Evolutionary conservation across 2,888 invertebrate genomes (phyloP).

Genomic region (Atherix ibis): DNA sequence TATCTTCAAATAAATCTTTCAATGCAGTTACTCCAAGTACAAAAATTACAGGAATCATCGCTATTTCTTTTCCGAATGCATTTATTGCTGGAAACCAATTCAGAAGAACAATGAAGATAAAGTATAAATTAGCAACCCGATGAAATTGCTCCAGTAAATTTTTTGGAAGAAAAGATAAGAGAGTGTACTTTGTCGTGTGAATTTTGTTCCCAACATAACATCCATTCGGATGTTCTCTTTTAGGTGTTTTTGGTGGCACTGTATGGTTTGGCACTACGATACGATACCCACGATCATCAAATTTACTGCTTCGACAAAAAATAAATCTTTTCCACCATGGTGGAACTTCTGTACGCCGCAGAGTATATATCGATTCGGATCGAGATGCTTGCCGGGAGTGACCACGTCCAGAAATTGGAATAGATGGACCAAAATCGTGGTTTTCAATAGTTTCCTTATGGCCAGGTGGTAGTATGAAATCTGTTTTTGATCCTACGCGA

Average conservation of each 20-base stretch:
- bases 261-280: slow-evolving; percentile 73
- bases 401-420: slow-evolving; percentile 38
- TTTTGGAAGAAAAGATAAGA: slow-evolving; percentile 86
- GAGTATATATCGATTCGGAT: slow-evolving; percentile 78
- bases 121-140: slow-evolving; percentile 93
- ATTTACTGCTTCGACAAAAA: slow-evolving; percentile 43
- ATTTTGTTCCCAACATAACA: slow-evolving; percentile 68
- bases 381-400: slow-evolving; percentile 80
- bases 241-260: slow-evolving; percentile 64
- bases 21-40: slow-evolving; percentile 87
- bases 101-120: slow-evolving; percentile 87
- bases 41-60: slow-evolving; percentile 88
- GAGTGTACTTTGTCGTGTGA: slow-evolving; percentile 87
- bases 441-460: slow-evolving; percentile 66
- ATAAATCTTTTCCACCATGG: slow-evolving; percentile 55
- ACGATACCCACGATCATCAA: slow-evolving; percentile 52
- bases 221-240: slow-evolving; percentile 72
- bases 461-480: slow-evolving; percentile 75
- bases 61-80: slow-evolving; percentile 90
- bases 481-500: slow-evolving; percentile 71
- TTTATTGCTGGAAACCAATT: slow-evolving; percentile 92
- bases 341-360: slow-evolving; percentile 56
- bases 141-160: slow-evolving; percentile 96
- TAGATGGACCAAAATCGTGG: slow-evolving; percentile 31
- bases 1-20: slow-evolving; percentile 89